Conservation (phyloP, 2,797 vertebrate genomes). For the Eulemur albifrons region DNA sequence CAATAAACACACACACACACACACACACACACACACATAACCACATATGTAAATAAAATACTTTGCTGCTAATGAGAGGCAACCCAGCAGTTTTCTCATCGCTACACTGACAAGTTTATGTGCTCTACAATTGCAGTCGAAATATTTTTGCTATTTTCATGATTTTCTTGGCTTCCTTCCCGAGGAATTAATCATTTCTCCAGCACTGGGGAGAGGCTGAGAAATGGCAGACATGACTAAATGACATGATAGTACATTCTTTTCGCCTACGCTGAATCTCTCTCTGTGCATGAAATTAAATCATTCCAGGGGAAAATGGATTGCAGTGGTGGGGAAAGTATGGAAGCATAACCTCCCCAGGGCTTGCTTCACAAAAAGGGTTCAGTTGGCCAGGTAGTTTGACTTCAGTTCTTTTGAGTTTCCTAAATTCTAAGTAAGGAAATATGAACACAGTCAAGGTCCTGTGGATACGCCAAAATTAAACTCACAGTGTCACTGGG, state of each 20-base stretch:
- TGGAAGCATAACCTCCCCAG: not conserved
- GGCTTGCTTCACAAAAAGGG: not conserved
- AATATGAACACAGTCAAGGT: rapidly evolving
- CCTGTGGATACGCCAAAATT: not conserved
- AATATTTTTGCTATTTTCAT: slow-evolving; percentile 78
- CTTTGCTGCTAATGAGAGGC: slow-evolving; percentile 64
- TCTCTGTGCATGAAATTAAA: slow-evolving; percentile 55
- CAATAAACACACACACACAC: not conserved
- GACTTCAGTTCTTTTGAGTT: not conserved
- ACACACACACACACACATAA: not conserved
- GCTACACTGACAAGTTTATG: slow-evolving; percentile 72
- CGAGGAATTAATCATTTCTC: slow-evolving; percentile 72
- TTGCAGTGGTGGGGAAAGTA: not conserved
- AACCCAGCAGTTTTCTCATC: slow-evolving; percentile 69
- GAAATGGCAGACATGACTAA: slow-evolving; percentile 66
- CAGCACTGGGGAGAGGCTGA: slow-evolving; percentile 58
- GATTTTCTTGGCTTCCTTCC: slow-evolving; percentile 75
- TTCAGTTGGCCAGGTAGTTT: not conserved
- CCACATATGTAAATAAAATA: slow-evolving; percentile 57
- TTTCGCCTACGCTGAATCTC: not conserved
- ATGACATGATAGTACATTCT: slow-evolving; percentile 49
- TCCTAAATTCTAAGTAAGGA: not conserved
- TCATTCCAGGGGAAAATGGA: not conserved
- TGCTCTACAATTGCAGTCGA: slow-evolving; percentile 62
- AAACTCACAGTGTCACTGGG: not conserved